Evolutionary conservation across 2,113 vertebrate genomes (phyloP).

Genomic region (Anser cygnoides): DNA sequence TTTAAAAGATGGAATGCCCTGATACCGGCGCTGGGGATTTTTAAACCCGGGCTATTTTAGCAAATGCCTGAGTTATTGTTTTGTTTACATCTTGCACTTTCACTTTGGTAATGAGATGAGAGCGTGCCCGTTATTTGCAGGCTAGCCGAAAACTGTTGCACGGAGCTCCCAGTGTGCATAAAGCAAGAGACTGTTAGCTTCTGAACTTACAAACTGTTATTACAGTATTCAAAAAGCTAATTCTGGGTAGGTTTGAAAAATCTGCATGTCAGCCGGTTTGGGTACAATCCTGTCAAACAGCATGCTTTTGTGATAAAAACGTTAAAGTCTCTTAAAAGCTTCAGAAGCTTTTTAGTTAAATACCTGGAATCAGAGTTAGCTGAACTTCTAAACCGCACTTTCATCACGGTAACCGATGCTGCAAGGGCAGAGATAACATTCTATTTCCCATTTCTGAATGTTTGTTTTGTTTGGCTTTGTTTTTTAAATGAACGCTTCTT

Average conservation of each 20-base stretch:
- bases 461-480: background rate
- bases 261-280: background rate
- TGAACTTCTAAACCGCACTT: background rate
- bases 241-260: background rate
- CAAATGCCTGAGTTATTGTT: background rate
- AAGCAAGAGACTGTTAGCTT: rapidly evolving
- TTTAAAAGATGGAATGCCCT: background rate
- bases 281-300: background rate
- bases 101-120: background rate
- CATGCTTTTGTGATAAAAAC: background rate
- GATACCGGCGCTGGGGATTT: background rate
- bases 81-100: background rate
- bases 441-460: background rate
- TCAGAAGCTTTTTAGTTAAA: background rate
- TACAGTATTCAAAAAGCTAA: rapidly evolving
- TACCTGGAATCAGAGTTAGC: background rate
- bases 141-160: rapidly evolving
- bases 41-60: background rate
- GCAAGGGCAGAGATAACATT: background rate
- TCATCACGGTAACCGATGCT: background rate
- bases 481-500: background rate
- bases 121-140: rapidly evolving
- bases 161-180: background rate
- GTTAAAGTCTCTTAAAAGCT: background rate
- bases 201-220: background rate